phyloP scores from a whole-genome alignment of 2,797 vertebrate genomes.

The Glyptemys insculpta region DNA sequence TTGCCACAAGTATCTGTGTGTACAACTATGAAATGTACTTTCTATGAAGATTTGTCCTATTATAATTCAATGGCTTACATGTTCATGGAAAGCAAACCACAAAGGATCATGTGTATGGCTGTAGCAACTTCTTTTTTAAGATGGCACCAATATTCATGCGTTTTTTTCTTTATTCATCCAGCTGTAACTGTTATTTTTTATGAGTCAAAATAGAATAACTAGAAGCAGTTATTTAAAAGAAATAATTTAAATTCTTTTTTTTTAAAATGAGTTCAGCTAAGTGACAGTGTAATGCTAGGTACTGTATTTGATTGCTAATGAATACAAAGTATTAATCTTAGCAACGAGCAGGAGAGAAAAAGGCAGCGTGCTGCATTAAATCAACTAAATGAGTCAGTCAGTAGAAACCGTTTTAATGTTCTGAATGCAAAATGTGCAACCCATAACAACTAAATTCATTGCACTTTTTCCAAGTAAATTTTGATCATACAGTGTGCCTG shows the following conservation, averaged over 20 bases:
- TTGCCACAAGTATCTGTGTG: neutral
- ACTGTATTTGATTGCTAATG: slow-evolving; percentile 79
- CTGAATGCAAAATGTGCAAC: slow-evolving; percentile 71
- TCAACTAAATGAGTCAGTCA: slow-evolving; percentile 78
- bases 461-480: slow-evolving; percentile 75
- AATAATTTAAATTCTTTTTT: slow-evolving; percentile 76
- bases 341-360: slow-evolving; percentile 69
- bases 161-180: slow-evolving; percentile 26
- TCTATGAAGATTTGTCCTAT: neutral
- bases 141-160: neutral
- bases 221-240: slow-evolving; percentile 70
- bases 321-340: slow-evolving; percentile 77
- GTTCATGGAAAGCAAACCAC: neutral
- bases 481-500: slow-evolving; percentile 68
- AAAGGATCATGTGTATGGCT: neutral
- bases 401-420: slow-evolving; percentile 76
- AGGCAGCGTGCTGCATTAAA: slow-evolving; percentile 78
- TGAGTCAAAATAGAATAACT: slow-evolving; percentile 51
- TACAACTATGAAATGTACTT: neutral
- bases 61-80: neutral
- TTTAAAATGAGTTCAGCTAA: slow-evolving; percentile 65
- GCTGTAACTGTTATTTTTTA: neutral
- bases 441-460: slow-evolving; percentile 74
- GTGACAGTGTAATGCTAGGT: slow-evolving; percentile 71
- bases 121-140: neutral